Evolutionary conservation across 1,140 invertebrate species (phyloP), one percentile per base, ranked within the genome.

Genomic region (Bombus haemorrhoidalis): DNA sequence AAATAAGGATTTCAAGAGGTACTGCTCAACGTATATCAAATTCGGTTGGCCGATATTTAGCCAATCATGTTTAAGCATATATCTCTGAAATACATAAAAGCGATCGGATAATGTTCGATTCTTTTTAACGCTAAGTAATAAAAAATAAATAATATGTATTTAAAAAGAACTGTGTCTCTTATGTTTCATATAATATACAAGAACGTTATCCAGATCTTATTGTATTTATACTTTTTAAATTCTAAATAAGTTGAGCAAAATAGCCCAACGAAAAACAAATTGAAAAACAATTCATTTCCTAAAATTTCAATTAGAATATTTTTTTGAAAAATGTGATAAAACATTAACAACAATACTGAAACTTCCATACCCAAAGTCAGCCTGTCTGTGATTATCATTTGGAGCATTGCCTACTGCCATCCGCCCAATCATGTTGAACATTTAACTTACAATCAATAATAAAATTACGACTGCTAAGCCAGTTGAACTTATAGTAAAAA

Each of bases 71-170:
- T 71, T 15, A 72, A 72, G 15, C 25, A 47, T 85, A 39, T 57
- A 41, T 18, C n/a, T 53, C 13, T 5, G 13, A 41, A 62, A 53
- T 53, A 22, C 47, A 53, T 53, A 53, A 59, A 73, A 71, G 28
- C 39, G 39, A 79, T 79, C 39, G 25, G 68, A 80, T 62, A 62
- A 78, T 64, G 83, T 85, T 85, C 83, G 83, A 85, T 85, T 85
- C 83, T 85, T 80, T 85, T 41, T 15, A 64, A 57, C 10, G 18
- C 25, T n/a, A 13, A 83, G 28, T 34, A 34, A 22, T 34, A 25
- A 62, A 62, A 41, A 41, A 64, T 25, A 39, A 37, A 59, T 59
- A 34, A 25, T 6, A 9, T 28, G 15, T 66, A 66, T 66, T 66
- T 77, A 34, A 41, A 62, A n/a, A 77, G 41, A 68, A 10, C 8